Percentiles rank a stretch among this genome's conserved stretches.
phyloP scores from a whole-genome alignment of 1,140 invertebrate species.

The Oryzaephilus surinamensis region DNA sequence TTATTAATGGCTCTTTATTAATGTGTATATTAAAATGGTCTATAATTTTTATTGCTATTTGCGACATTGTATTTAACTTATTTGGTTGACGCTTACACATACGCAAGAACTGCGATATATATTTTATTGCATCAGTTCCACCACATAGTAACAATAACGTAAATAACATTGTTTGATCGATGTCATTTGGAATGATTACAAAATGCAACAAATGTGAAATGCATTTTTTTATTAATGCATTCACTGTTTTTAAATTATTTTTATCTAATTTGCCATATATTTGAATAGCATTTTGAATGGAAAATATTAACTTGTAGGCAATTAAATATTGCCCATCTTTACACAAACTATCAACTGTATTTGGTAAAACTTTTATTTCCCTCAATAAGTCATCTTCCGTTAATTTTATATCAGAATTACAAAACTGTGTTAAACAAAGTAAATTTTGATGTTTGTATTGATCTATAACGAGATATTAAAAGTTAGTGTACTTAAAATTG shows the following conservation, averaged over 20 bases:
- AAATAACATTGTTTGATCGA: constrained; percentile 15
- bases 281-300: constrained; percentile 6
- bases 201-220: constrained; percentile 10
- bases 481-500: too few species aligned
- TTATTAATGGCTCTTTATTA: not conserved
- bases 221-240: constrained; percentile 8
- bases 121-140: constrained; percentile 6
- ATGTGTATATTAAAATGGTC: not conserved
- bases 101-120: constrained; percentile 10
- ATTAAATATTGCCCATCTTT: constrained; percentile 17
- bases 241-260: too few species aligned
- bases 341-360: constrained; percentile 11
- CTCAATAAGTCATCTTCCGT: constrained; percentile 7
- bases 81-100: constrained; percentile 17
- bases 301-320: constrained; percentile 12
- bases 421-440: too few species aligned
- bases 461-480: too few species aligned
- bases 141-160: constrained; percentile 5
- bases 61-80: constrained; percentile 15
- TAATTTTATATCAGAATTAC: too few species aligned
- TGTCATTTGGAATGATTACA: constrained; percentile 7
- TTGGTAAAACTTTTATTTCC: constrained; percentile 6
- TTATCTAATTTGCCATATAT: too few species aligned
- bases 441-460: too few species aligned
- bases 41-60: too few species aligned